Base-by-base conservation (phyloP, 2,797 vertebrate species). In the Chaenodraco wilsoni region DNA sequence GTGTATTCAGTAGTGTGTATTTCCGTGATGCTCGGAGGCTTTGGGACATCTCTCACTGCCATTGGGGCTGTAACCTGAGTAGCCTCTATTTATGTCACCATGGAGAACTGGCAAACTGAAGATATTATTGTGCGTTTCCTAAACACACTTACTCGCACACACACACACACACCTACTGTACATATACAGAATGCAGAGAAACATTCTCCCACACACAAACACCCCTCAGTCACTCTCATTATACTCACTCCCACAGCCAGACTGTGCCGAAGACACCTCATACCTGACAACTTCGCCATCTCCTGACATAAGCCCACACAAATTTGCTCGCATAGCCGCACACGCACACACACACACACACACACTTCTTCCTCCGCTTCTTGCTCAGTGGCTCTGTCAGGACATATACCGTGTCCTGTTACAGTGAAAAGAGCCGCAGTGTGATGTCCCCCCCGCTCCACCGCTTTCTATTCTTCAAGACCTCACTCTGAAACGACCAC, bases 241-340 rank as follows among this genome's bases (percentile, higher is more conserved):
- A 91, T 89, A 85, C 89, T 87, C 86, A 74, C 91, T 91, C 89
- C 90, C 86, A 91, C 90, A 88, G 74, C 77, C 90, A 82, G 82
- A 93, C 91, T 88, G 88, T 86, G 84, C 84, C 81, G 81, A 79
- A 91, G 89, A 89, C 88, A 76, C 90, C 91, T 91, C 89, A 87
- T 89, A 91, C 90, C 91, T 93, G 91, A 90, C 90, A 91, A 86
- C 88, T 86, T 82, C 87, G 90, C 87, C 85, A 77, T 88, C 82
- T 79, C 80, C 85, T 91, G 87, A 89, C 90, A 91, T 46, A 27
- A 83, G 59, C 90, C 91, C 87, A 91, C 91, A 88, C 90, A 88
- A 62, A 82, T 71, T 14, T 8, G 15, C 62, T 69, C 2, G 3
- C 76, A 63, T 57, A 83, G 65, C 57, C 21, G 41, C 72, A 74